phyloP scores from a whole-genome alignment of 2,888 invertebrate genomes.

The Ennomos fuscantarius region DNA sequence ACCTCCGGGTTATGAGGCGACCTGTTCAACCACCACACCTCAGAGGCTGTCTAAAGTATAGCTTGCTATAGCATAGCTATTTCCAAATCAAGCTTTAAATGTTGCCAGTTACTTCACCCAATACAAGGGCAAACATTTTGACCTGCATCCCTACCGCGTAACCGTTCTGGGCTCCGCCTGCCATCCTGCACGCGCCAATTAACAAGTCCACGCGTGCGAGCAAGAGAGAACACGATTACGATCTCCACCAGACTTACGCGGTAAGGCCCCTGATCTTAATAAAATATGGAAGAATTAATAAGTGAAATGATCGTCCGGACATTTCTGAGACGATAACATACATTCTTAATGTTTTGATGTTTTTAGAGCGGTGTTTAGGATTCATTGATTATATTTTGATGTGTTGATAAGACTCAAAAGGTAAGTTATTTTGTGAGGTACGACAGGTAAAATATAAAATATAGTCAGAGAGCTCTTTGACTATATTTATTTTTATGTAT shows the following conservation, averaged over 20 bases:
- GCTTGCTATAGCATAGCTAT: too few species aligned
- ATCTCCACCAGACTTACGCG: too few species aligned
- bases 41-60: too few species aligned
- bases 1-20: too few species aligned
- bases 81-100: conserved; percentile 5
- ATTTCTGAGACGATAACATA: conserved; percentile 45
- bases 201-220: too few species aligned
- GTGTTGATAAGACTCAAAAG: conserved; percentile 12
- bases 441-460: not conserved
- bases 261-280: conserved; percentile 56
- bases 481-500: too few species aligned
- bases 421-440: conserved; percentile 3
- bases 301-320: conserved; percentile 48
- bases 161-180: too few species aligned
- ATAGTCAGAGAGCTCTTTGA: too few species aligned
- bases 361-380: conserved; percentile 10
- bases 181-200: too few species aligned
- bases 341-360: conserved; percentile 43
- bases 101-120: conserved; percentile 14
- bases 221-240: too few species aligned
- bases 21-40: too few species aligned
- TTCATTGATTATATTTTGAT: conserved; percentile 20
- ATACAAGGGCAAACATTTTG: conserved; percentile 50
- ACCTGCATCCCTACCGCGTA: too few species aligned
- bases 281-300: conserved; percentile 72